Conservation (phyloP, 2,888 invertebrate genomes). For the Alviniconcha strummeri region DNA sequence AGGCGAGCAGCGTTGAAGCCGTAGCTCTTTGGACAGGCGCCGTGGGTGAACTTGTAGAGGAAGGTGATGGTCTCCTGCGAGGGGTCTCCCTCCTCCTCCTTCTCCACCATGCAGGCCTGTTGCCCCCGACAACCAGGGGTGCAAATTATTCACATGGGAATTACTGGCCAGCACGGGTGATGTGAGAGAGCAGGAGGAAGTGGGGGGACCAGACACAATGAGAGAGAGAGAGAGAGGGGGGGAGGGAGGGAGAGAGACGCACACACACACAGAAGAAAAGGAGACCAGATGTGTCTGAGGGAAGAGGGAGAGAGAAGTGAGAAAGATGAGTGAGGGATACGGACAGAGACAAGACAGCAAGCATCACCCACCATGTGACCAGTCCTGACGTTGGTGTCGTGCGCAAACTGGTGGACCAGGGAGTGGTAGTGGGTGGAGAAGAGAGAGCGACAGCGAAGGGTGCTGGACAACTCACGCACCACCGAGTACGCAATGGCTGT, state of each 20-base stretch:
- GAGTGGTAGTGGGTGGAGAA: too few relatives aligned
- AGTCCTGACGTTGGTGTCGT: conserved; percentile 78
- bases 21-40: conserved; percentile 97
- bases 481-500: conserved; percentile 96
- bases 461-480: conserved; percentile 83
- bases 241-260: conserved; percentile 68
- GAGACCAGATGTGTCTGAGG: too few relatives aligned
- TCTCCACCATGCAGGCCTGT: conserved; percentile 97
- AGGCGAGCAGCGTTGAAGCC: conserved; percentile 98
- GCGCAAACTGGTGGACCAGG: conserved; percentile 84
- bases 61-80: conserved; percentile 95
- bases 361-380: conserved; percentile 88
- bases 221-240: too few relatives aligned
- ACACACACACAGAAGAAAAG: too few relatives aligned
- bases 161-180: neutral
- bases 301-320: too few relatives aligned
- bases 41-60: conserved; percentile 92
- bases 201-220: too few relatives aligned
- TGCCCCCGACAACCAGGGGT: neutral
- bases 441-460: conserved; percentile 78
- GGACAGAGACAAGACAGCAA: too few relatives aligned
- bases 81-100: conserved; percentile 84
- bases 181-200: too few relatives aligned
- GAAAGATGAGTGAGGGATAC: too few relatives aligned
- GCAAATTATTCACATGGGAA: too few relatives aligned